Base-by-base conservation (phyloP, 2,113 vertebrate species). In the Phrynosoma blainvillii region DNA sequence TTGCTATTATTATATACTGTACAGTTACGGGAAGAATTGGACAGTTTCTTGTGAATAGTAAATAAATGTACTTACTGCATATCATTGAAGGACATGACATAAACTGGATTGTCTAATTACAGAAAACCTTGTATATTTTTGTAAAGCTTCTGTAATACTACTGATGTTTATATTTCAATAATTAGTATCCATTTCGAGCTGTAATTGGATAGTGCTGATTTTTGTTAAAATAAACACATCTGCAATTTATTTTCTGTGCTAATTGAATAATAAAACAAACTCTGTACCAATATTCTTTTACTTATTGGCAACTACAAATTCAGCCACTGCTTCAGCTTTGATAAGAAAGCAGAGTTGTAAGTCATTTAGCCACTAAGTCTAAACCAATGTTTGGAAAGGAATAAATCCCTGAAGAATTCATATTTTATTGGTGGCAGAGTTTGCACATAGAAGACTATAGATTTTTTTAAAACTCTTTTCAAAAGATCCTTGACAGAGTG, bases 341-440 rank as follows among this genome's bases (percentile, higher is more conserved):
- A 88, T 82, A 70, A 80, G 32, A 88, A 91, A 92, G 5, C 36
- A 87, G 79, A 91, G 12, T 7, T 91, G 1, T 77, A 52, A 90
- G 10, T 56, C 52, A 84, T 18, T 89, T n/a, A 30, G 23, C 47
- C 56, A 90, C 30, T 40, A 66, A 90, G 47, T 54, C 84, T 87
- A 75, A 84, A 32, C 42, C 87, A 88, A 93, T 21, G 74, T 78
- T 84, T 84, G 42, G 71, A 82, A 88, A 78, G 62, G 62, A 78
- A 70, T 36, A 56, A 84, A 91, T 88, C 89, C 87, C 68, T 71
- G 2, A 21, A 88, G 78, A 89, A 87, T 87, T 84, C 25, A 71
- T 90, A 91, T 95, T 92, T 90, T 86, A 84, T 89, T 92, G 90
- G 92, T 90, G 91, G 90, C 12, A 84, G 91, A 86, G 62, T 93